Percentiles rank a stretch among this genome's conserved stretches.
phyloP scores from a whole-genome alignment of 2,888 invertebrate species.

The Drosophila putrida region DNA sequence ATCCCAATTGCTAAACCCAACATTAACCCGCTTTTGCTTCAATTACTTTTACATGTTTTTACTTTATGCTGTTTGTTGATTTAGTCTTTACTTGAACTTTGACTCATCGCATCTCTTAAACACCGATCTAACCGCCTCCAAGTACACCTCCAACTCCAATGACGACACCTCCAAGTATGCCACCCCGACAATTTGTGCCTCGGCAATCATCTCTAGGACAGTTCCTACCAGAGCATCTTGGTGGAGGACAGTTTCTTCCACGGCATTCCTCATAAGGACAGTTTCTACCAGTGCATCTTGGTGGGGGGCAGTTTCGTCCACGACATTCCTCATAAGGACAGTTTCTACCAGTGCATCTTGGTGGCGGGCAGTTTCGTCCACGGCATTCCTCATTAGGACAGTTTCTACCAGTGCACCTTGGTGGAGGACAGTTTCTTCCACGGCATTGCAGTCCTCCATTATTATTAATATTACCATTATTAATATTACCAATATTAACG shows the following conservation, averaged over 20 bases:
- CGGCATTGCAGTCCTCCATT: not conserved
- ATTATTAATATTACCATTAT: not conserved
- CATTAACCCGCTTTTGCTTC: slow-evolving; percentile 46
- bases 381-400: not conserved
- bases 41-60: slow-evolving; percentile 42
- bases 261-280: not conserved
- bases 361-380: not conserved
- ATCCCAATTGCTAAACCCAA: slow-evolving; percentile 11
- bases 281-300: not conserved
- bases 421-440: not conserved
- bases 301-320: not conserved
- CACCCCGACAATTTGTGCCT: not conserved
- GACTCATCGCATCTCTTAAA: not conserved
- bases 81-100: slow-evolving; percentile 3
- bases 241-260: not conserved
- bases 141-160: not conserved
- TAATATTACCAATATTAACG: slow-evolving; percentile 3
- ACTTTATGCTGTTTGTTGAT: slow-evolving; percentile 6
- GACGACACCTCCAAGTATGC: not conserved
- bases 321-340: not conserved
- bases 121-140: not conserved
- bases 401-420: not conserved
- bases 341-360: not conserved
- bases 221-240: not conserved
- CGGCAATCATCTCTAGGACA: not conserved